Evolutionary conservation across 2,797 vertebrate genomes (phyloP), one percentile per base, ranked within the genome.

Genomic region (Hypotaenidia philippensis): DNA sequence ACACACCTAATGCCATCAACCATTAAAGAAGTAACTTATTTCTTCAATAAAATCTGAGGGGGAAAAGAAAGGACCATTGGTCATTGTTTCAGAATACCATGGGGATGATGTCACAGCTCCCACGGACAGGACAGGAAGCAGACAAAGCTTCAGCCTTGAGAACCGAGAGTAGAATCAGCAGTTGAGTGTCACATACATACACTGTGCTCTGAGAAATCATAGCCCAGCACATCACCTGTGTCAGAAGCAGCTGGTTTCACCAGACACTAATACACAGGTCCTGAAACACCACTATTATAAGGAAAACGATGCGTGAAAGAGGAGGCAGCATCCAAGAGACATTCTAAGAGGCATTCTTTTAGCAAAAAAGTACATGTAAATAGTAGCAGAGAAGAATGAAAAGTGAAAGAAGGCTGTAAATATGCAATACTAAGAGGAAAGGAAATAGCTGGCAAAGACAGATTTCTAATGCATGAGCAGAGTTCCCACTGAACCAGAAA

Each of bases 51-150:
- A 65, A 16, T 64, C 76, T 55, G 41, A 78, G 31, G n/a, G 45
- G 49, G 53, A 71, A 87, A 84, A 79, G 59, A 34, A 44, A 78
- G 17, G 50, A 90, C 29, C 5, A 5, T 84, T 82, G 15, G 50
- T n/a, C 81, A 82, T 55, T 27, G 59, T 92, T 90, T 89, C 78
- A 92, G 70, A 93, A 96, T 95, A 55, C 87, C 87, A 69, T 34
- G 38, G 50, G 82, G 89, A 75, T 94, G 77, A 92, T 68, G 66
- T 92, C 94, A 95, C 2, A 6, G 75, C 81, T 94, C 55, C 57
- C 77, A 92, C 2, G 3, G 57, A 81, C 13, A 23, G 69, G 61
- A 81, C 5, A 0, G 76, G 69, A 94, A 95, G 40, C 32, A 77
- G 31, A 69, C 2, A 2, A 91, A 89, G 32, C 18, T 72, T 85